Percentiles rank a stretch among this genome's conserved stretches.
These are phyloP conservation scores for Coilia nasus DNA, from an alignment of 2,797 vertebrate species.

Conservation along the genomic window DNA sequence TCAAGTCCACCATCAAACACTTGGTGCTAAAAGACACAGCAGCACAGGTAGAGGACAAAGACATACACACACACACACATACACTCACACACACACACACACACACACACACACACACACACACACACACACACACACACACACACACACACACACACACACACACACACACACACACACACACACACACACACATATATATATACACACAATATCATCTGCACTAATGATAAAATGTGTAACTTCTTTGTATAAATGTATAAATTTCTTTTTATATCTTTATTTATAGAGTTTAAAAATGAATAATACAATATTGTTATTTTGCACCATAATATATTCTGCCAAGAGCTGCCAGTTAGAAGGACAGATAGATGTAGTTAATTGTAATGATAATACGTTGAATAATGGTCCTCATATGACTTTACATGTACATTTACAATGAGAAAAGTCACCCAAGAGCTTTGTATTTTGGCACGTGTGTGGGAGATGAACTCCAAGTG, in stretches of 20 bases:
- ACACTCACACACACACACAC: conserved; percentile 26
- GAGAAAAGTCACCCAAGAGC: too few species aligned
- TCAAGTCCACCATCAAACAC: conserved; percentile 88
- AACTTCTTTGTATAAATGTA: too few species aligned
- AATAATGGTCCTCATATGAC: too few species aligned
- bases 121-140: conserved; percentile 27
- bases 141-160: conserved; percentile 13
- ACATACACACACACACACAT: not conserved
- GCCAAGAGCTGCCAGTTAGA: too few species aligned
- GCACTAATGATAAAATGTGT: too few species aligned
- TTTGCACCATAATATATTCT: too few species aligned
- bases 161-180: not conserved
- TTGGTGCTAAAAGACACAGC: conserved; percentile 82
- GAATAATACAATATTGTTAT: too few species aligned
- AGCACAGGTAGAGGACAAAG: conserved; percentile 73
- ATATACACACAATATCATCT: not conserved
- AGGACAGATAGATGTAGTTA: too few species aligned
- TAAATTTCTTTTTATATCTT: too few species aligned
- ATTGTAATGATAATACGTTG: too few species aligned
- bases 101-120: conserved; percentile 19
- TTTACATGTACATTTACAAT: too few species aligned
- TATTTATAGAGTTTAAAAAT: too few species aligned
- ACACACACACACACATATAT: conserved; percentile 1
- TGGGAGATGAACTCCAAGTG: not conserved
- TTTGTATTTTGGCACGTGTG: not conserved